Percentiles rank a stretch among this genome's conserved stretches.
Conservation (phyloP, 2,113 vertebrate genomes). For the Helogale parvula region DNA sequence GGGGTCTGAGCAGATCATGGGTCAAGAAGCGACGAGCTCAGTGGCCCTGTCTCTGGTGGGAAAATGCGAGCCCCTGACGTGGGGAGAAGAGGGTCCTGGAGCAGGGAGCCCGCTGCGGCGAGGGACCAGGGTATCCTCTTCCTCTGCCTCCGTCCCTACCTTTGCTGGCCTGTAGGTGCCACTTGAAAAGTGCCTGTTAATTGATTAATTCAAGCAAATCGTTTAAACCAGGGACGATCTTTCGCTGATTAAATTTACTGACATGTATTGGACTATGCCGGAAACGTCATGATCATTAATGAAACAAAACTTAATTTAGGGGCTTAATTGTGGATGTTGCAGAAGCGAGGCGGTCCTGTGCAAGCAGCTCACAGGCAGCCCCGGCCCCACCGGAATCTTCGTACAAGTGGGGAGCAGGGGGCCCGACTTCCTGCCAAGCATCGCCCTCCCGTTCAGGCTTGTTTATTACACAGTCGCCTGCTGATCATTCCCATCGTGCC, state of each 20-base stretch:
- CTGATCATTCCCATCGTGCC: accelerated
- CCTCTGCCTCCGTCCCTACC: no score
- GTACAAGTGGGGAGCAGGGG: background rate
- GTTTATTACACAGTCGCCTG: accelerated
- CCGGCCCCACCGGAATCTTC: background rate
- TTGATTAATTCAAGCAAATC: background rate
- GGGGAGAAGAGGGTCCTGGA: background rate
- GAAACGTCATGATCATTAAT: background rate
- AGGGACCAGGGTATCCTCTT: accelerated
- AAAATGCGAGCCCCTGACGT: accelerated
- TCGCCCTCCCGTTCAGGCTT: accelerated
- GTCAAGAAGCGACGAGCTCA: accelerated
- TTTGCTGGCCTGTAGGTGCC: background rate
- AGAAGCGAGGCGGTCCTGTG: accelerated
- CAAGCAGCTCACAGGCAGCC: background rate
- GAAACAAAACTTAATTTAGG: background rate
- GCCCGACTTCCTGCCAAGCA: accelerated
- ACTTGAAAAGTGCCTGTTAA: background rate
- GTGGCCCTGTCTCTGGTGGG: accelerated
- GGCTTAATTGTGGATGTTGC: background rate
- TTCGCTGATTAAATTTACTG: background rate
- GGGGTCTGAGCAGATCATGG: background rate
- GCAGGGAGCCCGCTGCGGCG: accelerated
- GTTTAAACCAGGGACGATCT: background rate
- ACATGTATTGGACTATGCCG: background rate